A percentile compares a stretch with the other conserved stretches of the same genome.
Evolutionary conservation across 2,797 vertebrate species (phyloP).

Genomic region (Parauchenoglanis ngamensis): DNA sequence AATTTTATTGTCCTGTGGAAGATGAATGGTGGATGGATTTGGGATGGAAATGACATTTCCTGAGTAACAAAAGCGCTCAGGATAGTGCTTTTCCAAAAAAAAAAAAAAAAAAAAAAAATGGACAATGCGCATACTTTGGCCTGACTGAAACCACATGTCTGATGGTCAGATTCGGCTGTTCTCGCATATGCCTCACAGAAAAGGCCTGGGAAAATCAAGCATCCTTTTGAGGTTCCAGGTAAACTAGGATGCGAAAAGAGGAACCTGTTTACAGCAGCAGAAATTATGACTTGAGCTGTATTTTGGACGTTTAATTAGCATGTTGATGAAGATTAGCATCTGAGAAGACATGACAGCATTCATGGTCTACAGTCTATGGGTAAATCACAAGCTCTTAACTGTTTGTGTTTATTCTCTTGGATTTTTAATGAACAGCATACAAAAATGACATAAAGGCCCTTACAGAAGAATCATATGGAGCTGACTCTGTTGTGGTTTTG

Average conservation of each 20-base stretch:
- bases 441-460: background rate
- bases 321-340: background rate
- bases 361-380: background rate
- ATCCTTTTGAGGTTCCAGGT: slow-evolving; percentile 35
- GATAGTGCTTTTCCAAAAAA: slow-evolving; percentile 43
- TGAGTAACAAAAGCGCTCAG: slow-evolving; percentile 48
- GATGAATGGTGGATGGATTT: slow-evolving; percentile 50
- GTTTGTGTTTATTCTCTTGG: background rate
- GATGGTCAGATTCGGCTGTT: slow-evolving; percentile 46
- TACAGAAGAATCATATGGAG: background rate
- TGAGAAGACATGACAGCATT: background rate
- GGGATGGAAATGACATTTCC: slow-evolving; percentile 60
- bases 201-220: slow-evolving; percentile 53
- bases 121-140: slow-evolving; percentile 54
- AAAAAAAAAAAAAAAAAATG: slow-evolving; percentile 36
- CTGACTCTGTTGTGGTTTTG: background rate
- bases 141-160: slow-evolving; percentile 62
- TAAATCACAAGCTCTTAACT: background rate
- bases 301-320: background rate
- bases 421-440: background rate
- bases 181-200: slow-evolving; percentile 53
- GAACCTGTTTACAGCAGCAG: slow-evolving; percentile 15
- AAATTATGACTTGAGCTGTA: background rate
- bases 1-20: slow-evolving; percentile 41
- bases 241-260: slow-evolving; percentile 21